These are phyloP conservation scores for Diorhabda carinulata DNA, from an alignment of 1,140 invertebrate species.

Conservation along the genomic window DNA sequence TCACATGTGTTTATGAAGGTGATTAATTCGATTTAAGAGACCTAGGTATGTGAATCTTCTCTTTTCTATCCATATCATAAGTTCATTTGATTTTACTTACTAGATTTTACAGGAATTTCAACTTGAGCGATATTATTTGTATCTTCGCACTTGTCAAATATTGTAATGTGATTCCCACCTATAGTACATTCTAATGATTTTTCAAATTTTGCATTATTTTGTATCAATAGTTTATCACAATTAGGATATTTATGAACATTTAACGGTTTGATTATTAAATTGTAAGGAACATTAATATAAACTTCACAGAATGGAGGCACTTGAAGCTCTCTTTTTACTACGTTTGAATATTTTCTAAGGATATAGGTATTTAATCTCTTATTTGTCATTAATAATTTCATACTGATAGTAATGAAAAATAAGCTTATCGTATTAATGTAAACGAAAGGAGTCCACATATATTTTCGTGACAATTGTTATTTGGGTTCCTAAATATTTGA, in stretches of 20 bases:
- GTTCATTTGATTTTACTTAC: conserved; percentile 22
- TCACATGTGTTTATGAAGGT: too few species aligned
- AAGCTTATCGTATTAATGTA: too few species aligned
- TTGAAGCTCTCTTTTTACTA: conserved; percentile 20
- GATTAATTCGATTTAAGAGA: too few species aligned
- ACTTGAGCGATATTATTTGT: conserved; percentile 19
- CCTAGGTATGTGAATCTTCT: background rate
- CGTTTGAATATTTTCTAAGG: too few species aligned
- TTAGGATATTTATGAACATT: conserved; percentile 29
- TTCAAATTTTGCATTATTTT: background rate
- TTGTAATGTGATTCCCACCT: conserved; percentile 26
- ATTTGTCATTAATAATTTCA: too few species aligned
- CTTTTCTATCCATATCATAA: background rate
- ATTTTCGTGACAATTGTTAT: too few species aligned
- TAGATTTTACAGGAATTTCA: conserved; percentile 38
- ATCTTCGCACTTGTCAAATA: conserved; percentile 11
- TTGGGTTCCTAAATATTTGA: too few species aligned
- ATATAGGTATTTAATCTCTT: too few species aligned
- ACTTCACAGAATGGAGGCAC: conserved; percentile 29
- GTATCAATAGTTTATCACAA: conserved; percentile 22
- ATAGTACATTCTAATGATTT: conserved; percentile 20
- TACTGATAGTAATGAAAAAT: too few species aligned
- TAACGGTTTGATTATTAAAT: conserved; percentile 25
- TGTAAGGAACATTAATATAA: conserved; percentile 25
- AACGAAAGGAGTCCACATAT: too few species aligned